A percentile compares a stretch with the other conserved stretches of the same genome.
phyloP scores from a whole-genome alignment of 1,140 invertebrate species.

The Aphelenchoides besseyi region DNA sequence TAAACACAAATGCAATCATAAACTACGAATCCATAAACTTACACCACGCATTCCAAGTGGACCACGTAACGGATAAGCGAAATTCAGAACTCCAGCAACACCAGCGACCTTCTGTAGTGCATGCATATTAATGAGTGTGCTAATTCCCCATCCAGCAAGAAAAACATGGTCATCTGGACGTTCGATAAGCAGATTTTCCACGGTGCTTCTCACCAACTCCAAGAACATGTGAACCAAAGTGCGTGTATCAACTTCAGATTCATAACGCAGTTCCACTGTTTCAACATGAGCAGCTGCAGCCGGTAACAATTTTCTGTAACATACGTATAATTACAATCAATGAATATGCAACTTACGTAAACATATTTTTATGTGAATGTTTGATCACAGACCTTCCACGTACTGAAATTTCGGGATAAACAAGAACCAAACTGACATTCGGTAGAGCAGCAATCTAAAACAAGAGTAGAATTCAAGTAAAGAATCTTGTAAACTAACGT shows the following conservation, averaged over 20 bases:
- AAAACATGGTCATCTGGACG: slow-evolving; percentile 46
- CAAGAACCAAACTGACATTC: slow-evolving; percentile 37
- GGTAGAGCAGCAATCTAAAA: slow-evolving; percentile 15
- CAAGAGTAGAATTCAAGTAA: background rate
- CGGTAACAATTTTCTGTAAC: slow-evolving; percentile 42
- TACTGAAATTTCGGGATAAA: slow-evolving; percentile 38
- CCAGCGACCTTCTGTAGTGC: slow-evolving; percentile 34
- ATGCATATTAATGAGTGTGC: slow-evolving; percentile 36
- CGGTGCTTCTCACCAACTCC: slow-evolving; percentile 30
- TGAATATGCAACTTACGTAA: slow-evolving; percentile 16
- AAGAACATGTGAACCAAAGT: slow-evolving; percentile 36
- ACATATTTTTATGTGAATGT: slow-evolving; percentile 35
- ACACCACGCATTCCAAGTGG: slow-evolving; percentile 32
- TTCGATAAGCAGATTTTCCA: slow-evolving; percentile 38
- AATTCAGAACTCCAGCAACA: slow-evolving; percentile 38
- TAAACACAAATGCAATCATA: background rate
- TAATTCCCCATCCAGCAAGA: slow-evolving; percentile 46
- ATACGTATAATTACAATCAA: background rate
- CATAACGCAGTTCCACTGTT: slow-evolving; percentile 43
- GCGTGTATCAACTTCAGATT: slow-evolving; percentile 16
- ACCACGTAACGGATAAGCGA: slow-evolving; percentile 36
- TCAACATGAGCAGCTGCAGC: slow-evolving; percentile 36
- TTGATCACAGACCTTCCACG: slow-evolving; percentile 15
- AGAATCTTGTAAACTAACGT: background rate
- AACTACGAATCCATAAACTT: background rate